Evolutionary conservation across 2,113 vertebrate genomes (phyloP).

Genomic region (Nyctereutes procyonoides): DNA sequence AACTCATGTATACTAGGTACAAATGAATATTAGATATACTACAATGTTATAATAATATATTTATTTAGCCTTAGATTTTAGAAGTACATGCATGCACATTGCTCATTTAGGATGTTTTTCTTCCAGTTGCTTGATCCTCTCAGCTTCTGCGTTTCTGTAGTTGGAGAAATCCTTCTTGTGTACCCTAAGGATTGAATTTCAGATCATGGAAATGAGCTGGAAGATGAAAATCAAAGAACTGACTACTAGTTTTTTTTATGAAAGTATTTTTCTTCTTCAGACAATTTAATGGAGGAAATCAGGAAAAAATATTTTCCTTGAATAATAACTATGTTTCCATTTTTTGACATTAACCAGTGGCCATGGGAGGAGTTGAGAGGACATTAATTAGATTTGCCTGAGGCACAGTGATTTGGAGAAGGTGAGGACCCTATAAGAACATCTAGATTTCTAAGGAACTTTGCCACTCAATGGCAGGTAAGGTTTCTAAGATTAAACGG

Average conservation of each 20-base stretch:
- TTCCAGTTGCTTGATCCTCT: neutral
- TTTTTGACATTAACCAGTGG: neutral
- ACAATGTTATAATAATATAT: neutral
- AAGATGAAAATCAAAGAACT: constrained; percentile 62
- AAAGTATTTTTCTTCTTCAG: constrained; percentile 32
- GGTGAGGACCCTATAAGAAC: neutral
- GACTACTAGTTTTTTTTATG: constrained; percentile 58
- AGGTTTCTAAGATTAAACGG: neutral
- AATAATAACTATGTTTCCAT: constrained; percentile 26
- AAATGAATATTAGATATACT: neutral
- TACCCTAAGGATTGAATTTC: constrained; percentile 40
- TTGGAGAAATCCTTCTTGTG: constrained; percentile 1
- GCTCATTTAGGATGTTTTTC: neutral
- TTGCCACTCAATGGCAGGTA: neutral
- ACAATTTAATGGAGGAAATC: constrained; percentile 53
- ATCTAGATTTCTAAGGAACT: neutral
- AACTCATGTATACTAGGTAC: neutral
- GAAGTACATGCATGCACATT: neutral
- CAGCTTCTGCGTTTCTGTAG: neutral
- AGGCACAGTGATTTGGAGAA: neutral
- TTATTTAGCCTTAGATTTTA: constrained; percentile 22
- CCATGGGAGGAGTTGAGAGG: neutral
- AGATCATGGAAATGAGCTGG: constrained; percentile 57
- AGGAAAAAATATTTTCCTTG: constrained; percentile 37
- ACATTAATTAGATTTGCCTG: neutral